A percentile compares a stretch with the other conserved stretches of the same genome.
These are phyloP conservation scores for Apistogramma diplotaenia DNA, from an alignment of 2,113 vertebrate species.

Conservation along the genomic window DNA sequence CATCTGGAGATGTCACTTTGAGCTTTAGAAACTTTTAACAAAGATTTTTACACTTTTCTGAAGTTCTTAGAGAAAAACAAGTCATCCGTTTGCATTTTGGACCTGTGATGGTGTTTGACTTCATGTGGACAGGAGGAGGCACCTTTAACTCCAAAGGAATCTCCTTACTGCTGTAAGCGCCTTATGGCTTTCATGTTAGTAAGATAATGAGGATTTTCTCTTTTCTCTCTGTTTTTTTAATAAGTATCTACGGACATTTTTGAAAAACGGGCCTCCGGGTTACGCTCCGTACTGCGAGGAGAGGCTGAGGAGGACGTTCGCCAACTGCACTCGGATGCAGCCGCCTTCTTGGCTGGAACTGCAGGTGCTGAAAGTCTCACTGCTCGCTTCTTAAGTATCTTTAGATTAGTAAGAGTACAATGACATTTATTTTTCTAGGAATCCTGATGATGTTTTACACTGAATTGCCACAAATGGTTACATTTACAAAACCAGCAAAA, in stretches of 20 bases:
- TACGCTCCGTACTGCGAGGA: conserved; percentile 98
- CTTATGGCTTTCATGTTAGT: not conserved
- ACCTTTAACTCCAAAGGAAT: not conserved
- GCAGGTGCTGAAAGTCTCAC: conserved; percentile 74
- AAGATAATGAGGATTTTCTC: not conserved
- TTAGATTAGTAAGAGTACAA: not conserved
- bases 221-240: not conserved
- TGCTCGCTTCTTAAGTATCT: too few species aligned
- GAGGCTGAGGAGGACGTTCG: conserved; percentile 89
- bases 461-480: rapidly evolving
- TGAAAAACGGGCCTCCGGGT: conserved; percentile 88
- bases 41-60: not conserved
- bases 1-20: not conserved
- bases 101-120: not conserved
- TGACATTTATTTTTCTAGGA: not conserved
- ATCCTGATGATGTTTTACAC: not conserved
- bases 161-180: not conserved
- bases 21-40: not conserved
- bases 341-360: conserved; percentile 97
- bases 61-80: not conserved
- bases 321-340: conserved; percentile 91
- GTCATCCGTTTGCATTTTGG: not conserved
- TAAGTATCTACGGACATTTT: conserved; percentile 93
- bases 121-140: not conserved
- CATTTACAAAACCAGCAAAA: not conserved